phyloP scores from a whole-genome alignment of 2,888 invertebrate genomes.

The Saturnia pavonia region DNA sequence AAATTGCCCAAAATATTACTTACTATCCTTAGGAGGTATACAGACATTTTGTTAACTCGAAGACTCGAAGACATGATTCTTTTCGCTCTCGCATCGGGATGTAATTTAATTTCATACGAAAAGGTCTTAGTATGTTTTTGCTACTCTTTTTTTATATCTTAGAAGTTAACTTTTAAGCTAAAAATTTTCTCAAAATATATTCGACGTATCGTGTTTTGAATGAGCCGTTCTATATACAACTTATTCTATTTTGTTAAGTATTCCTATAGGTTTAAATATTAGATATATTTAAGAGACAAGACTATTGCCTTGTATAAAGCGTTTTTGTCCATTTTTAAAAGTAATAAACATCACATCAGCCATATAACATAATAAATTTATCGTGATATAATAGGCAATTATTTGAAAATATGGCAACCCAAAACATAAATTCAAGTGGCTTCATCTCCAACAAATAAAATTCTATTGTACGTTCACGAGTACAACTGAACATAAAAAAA shows the following conservation, averaged over 20 bases:
- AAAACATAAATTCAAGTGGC: constrained; percentile 56
- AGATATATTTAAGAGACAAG: too few species aligned
- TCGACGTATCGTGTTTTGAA: too few species aligned
- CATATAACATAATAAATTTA: background rate
- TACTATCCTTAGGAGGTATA: background rate
- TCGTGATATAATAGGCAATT: background rate
- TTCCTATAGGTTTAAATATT: too few species aligned
- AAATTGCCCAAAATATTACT: constrained; percentile 12
- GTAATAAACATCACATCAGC: background rate
- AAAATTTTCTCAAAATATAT: too few species aligned
- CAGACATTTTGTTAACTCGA: background rate
- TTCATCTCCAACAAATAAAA: constrained; percentile 62
- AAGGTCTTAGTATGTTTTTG: too few species aligned
- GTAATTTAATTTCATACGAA: background rate
- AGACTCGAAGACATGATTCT: background rate
- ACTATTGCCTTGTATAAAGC: too few species aligned
- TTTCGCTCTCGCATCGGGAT: background rate
- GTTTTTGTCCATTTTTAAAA: background rate
- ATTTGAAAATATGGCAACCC: background rate
- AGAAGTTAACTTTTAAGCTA: too few species aligned
- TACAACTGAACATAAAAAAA: constrained; percentile 22
- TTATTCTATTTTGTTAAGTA: too few species aligned
- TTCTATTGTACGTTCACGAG: constrained; percentile 60
- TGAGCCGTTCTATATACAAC: too few species aligned
- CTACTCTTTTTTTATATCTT: too few species aligned